A percentile compares a stretch with the other conserved stretches of the same genome.
Evolutionary conservation across 2,888 invertebrate genomes (phyloP).

Genomic region (Pheosia gnoma): DNA sequence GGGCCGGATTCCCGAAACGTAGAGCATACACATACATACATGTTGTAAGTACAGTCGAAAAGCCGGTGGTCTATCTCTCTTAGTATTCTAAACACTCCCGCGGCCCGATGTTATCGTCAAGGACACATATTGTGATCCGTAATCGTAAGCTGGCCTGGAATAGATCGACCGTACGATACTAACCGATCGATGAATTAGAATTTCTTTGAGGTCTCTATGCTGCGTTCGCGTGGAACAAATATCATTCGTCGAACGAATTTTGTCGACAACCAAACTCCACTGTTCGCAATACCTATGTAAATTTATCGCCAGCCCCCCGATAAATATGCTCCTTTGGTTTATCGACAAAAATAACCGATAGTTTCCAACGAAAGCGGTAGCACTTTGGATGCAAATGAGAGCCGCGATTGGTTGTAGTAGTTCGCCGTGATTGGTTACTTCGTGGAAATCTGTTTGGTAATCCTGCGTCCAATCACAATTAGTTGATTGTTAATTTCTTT

Average conservation of each 20-base stretch:
- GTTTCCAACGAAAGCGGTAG: conserved; percentile 23
- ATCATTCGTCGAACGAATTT: conserved; percentile 58
- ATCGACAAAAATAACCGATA: conserved; percentile 26
- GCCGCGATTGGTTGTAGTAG: conserved; percentile 25
- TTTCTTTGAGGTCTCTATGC: conserved; percentile 48
- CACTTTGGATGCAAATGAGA: conserved; percentile 27
- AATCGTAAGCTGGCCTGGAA: conserved; percentile 68
- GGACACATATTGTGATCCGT: conserved; percentile 77
- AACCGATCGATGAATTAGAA: conserved; percentile 67
- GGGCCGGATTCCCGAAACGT: conserved; percentile 25
- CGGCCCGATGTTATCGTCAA: conserved; percentile 69
- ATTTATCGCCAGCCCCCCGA: conserved; percentile 34
- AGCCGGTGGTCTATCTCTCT: conserved; percentile 72
- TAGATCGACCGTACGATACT: conserved; percentile 71
- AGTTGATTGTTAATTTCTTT: background rate
- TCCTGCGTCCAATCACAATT: background rate
- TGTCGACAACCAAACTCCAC: conserved; percentile 44
- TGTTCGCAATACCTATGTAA: conserved; percentile 56
- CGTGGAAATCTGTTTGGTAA: conserved; percentile 3
- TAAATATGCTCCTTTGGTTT: conserved; percentile 19
- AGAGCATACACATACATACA: conserved; percentile 29
- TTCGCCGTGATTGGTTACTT: conserved; percentile 28
- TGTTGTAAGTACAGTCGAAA: conserved; percentile 46
- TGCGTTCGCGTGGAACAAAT: conserved; percentile 54
- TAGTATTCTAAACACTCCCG: conserved; percentile 69